These are phyloP conservation scores for Apostichopus californicus DNA, from an alignment of 35 echinoderm and acorn worm genomes.

Conservation along the genomic window DNA sequence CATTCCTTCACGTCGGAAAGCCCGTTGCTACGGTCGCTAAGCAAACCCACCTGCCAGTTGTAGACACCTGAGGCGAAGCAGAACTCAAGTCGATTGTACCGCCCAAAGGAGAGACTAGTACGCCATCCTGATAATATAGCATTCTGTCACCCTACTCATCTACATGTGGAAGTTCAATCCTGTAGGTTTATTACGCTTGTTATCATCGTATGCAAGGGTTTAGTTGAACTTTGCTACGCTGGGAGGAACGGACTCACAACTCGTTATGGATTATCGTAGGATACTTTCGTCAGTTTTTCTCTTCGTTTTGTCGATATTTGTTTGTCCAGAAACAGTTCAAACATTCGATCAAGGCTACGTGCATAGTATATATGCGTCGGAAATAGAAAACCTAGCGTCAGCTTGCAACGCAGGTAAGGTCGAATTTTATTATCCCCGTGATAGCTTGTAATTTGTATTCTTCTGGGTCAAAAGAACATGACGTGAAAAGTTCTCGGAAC, in stretches of 20 bases:
- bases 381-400: slow-evolving; percentile 43
- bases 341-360: slow-evolving; percentile 37
- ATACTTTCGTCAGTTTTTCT: slow-evolving; percentile 9
- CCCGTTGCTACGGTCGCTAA: slow-evolving; percentile 36
- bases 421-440: not conserved
- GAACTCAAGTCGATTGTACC: slow-evolving; percentile 7
- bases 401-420: slow-evolving; percentile 39
- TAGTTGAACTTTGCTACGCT: not conserved
- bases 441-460: slow-evolving; percentile 20
- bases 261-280: not conserved
- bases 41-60: slow-evolving; percentile 41
- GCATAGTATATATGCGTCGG: slow-evolving; percentile 33
- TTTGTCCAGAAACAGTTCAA: slow-evolving; percentile 15
- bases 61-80: slow-evolving; percentile 38
- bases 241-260: not conserved
- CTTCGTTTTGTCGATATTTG: not conserved
- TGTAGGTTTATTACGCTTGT: no score
- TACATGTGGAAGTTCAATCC: no score
- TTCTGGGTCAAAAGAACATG: slow-evolving; percentile 10
- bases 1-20: slow-evolving; percentile 26
- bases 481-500: not conserved
- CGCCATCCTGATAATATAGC: slow-evolving; percentile 1
- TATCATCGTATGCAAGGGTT: no score
- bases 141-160: not conserved
- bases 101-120: not conserved